Evolutionary conservation across 2,113 vertebrate species (phyloP), one percentile per base, ranked within the genome.

Genomic region (Solea senegalensis): DNA sequence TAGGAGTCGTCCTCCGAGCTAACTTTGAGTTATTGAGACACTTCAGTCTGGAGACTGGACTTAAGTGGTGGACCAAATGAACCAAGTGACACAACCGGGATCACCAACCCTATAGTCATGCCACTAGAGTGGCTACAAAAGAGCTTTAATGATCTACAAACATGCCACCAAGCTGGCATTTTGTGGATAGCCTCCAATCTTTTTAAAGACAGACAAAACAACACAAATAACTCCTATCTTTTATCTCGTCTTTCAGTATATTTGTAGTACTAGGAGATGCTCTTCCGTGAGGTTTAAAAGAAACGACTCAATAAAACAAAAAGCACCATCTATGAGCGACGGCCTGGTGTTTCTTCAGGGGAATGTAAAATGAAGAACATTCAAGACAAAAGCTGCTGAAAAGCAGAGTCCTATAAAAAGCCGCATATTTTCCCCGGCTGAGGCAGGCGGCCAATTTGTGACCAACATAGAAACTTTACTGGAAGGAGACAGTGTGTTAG

Each of bases 391-490:
- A 78, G 72, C 68, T 77, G 77, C 58, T 84, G 74, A 85, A 87
- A 81, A 51, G 28, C 74, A 82, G 69, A 72, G 48, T 74, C 63
- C 77, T 82, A 88, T 82, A 83, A 85, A 90, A 82, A 77, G 73
- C 74, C 34, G 63, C 79, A 67, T 77, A 76, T 81, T 88, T 84
- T 86, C 80, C 73, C 72, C 40, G 62, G 76, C 70, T 61, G 78
- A 84, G 81, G 80, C 72, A 1, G 63, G 82, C 73, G 50, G 86
- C 84, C 86, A 90, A 82, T 74, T 74, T 85, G 82, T 83, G 88
- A 86, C 85, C 82, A 82, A 90, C 74, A 86, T 87, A 87, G 82
- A 84, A 86, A 76, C 68, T 85, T 91, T 86, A 86, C 83, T 85
- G 84, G 84, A 90, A 90, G 70, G 40, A 56, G 78, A 86, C 78